Evolutionary conservation across 2,797 vertebrate species (phyloP), one percentile per base, ranked within the genome.

Genomic region (Salmo trutta): DNA sequence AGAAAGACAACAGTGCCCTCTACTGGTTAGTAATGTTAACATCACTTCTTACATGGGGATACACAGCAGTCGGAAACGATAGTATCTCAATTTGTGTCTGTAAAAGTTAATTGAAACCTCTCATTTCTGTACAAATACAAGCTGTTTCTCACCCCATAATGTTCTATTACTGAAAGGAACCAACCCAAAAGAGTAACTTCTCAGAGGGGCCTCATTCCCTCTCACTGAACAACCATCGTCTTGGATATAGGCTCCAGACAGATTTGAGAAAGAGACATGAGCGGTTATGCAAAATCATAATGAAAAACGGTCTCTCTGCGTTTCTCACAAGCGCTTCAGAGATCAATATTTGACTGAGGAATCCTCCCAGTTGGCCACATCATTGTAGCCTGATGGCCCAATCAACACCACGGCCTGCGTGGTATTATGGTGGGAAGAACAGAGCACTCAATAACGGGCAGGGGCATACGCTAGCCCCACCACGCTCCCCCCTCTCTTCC

Each of bases 1-100:
- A 86, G 88, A 93, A 92, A 93, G 88, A 91, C 92, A 93, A 94
- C 91, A 93, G 85, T 95, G 94, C 94, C 93, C 94, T 95, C 95
- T 95, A 91, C 91, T 95, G 94, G 86, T 79, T 52, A 24, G 59
- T 24, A 65, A 52, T 16, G 66, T 33, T 41, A 70, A 51, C 69
- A n/a, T 79, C 51, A 51, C 5, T 53, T 47, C 41, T 47, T 27
- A 62, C n/a, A 72, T 69, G 17, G 24, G 14, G 65, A 29, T 62
- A 62, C 65, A 68, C n/a, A n/a, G 31, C 24, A 29, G 4, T 17
- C 47, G 77, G 54, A 19, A 47, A 66, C 29, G 27, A 31, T 21
- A 31, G 52, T 24, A 73, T 73, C 24, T 54, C 51, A 56, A 29
- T 73, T 73, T 17, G 52, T 73, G 24, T 56, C 52, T 54, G 16